A percentile compares a stretch with the other conserved stretches of the same genome.
Conservation (phyloP, 2,888 invertebrate species). For the Drosophila kanekoi region DNA sequence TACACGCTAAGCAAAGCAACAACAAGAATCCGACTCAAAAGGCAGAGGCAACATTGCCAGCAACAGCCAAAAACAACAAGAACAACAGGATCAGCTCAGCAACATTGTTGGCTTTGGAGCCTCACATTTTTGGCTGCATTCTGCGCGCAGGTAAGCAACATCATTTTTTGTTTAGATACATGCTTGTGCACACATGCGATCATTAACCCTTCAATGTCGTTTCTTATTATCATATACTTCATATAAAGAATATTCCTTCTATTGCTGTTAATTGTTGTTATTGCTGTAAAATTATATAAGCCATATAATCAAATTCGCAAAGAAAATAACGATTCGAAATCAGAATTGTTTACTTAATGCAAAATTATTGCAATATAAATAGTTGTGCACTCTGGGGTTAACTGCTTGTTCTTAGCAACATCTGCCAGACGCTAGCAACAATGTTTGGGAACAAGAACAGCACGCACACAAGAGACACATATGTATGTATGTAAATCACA, state of each 20-base stretch:
- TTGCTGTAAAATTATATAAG: too few relatives aligned
- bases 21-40: slow-evolving; percentile 76
- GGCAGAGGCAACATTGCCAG: slow-evolving; percentile 48
- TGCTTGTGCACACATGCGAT: neutral
- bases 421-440: slow-evolving; percentile 26
- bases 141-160: slow-evolving; percentile 64
- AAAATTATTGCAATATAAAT: too few relatives aligned
- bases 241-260: too few relatives aligned
- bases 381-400: slow-evolving; percentile 1
- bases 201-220: too few relatives aligned
- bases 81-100: slow-evolving; percentile 47
- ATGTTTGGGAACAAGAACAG: slow-evolving; percentile 6
- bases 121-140: slow-evolving; percentile 68
- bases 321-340: too few relatives aligned
- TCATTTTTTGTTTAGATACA: slow-evolving; percentile 16
- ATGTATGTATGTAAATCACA: too few relatives aligned
- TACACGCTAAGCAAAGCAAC: slow-evolving; percentile 74
- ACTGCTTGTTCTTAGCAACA: slow-evolving; percentile 51
- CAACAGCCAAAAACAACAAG: slow-evolving; percentile 27
- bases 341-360: too few relatives aligned
- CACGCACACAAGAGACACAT: slow-evolving; percentile 10
- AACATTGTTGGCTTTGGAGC: slow-evolving; percentile 64
- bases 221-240: too few relatives aligned
- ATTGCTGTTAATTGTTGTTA: too few relatives aligned
- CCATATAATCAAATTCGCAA: too few relatives aligned